Conservation (phyloP, 2,113 vertebrate genomes). For the Pithys albifrons region DNA sequence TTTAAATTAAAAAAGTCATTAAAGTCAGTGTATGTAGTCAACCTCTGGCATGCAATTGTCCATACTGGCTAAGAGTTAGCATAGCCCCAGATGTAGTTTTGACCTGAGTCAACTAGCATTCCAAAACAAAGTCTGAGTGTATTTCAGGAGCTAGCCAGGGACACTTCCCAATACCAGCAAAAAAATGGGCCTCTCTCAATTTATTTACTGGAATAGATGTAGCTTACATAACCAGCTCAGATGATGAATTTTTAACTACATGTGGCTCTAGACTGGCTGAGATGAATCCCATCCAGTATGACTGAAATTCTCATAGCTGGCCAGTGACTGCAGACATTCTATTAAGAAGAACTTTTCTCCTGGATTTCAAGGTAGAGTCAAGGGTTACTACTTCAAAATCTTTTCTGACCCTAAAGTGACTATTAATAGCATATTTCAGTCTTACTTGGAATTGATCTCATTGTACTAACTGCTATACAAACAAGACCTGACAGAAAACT, state of each 20-base stretch:
- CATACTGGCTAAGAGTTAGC: neutral
- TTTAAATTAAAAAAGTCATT: neutral
- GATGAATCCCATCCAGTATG: neutral
- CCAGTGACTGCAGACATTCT: neutral
- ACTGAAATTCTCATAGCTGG: neutral
- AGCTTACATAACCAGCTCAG: neutral
- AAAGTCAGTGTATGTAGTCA: neutral
- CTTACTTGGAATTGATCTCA: neutral
- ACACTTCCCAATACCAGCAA: neutral
- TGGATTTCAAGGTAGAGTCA: neutral
- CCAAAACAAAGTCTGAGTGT: slow-evolving; percentile 12
- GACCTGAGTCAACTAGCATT: neutral
- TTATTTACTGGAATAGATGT: neutral
- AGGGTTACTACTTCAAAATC: neutral
- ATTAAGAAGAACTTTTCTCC: neutral
- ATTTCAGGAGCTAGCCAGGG: neutral
- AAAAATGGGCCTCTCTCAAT: neutral
- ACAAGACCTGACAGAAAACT: neutral
- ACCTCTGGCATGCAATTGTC: neutral
- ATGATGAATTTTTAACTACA: neutral
- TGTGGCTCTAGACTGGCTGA: neutral
- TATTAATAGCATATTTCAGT: neutral
- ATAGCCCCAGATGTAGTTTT: neutral
- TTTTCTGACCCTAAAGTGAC: neutral
- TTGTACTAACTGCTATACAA: neutral